Percentiles rank a stretch among this genome's conserved stretches.
phyloP scores from a whole-genome alignment of 2,113 vertebrate species.

The Mionectes macconnelli region DNA sequence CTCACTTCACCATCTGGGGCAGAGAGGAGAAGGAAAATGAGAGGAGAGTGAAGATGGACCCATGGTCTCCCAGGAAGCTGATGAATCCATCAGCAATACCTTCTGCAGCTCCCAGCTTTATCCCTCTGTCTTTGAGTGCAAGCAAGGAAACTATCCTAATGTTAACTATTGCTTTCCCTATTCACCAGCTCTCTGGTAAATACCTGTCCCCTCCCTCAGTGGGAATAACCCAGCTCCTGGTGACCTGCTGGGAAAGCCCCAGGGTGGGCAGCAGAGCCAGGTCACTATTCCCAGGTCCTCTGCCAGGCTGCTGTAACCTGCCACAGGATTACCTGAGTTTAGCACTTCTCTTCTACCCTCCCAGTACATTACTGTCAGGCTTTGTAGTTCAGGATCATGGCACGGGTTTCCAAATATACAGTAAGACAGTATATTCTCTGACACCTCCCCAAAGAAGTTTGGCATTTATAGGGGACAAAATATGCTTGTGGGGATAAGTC shows the following conservation, averaged over 20 bases:
- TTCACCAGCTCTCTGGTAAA: neutral
- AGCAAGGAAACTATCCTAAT: neutral
- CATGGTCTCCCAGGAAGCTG: neutral
- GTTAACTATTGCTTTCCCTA: neutral
- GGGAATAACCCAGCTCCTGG: neutral
- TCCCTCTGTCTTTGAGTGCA: neutral
- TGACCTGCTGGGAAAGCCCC: neutral
- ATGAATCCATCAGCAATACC: neutral
- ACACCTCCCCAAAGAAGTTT: neutral
- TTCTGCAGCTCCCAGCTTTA: neutral
- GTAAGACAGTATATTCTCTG: neutral
- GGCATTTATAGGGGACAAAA: neutral
- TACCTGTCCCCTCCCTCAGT: fast-evolving
- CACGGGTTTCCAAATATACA: neutral
- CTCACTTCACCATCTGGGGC: neutral
- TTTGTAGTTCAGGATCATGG: neutral
- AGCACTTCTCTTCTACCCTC: neutral
- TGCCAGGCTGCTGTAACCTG: neutral
- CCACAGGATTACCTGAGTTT: fast-evolving
- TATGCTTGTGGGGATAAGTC: neutral
- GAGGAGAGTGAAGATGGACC: neutral
- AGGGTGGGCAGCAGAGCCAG: neutral
- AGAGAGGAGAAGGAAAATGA: neutral
- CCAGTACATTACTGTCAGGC: fast-evolving
- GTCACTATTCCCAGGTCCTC: fast-evolving